A percentile compares a stretch with the other conserved stretches of the same genome.
Evolutionary conservation across 1,140 invertebrate genomes (phyloP).

Genomic region (Lamellibrachia luymesi): DNA sequence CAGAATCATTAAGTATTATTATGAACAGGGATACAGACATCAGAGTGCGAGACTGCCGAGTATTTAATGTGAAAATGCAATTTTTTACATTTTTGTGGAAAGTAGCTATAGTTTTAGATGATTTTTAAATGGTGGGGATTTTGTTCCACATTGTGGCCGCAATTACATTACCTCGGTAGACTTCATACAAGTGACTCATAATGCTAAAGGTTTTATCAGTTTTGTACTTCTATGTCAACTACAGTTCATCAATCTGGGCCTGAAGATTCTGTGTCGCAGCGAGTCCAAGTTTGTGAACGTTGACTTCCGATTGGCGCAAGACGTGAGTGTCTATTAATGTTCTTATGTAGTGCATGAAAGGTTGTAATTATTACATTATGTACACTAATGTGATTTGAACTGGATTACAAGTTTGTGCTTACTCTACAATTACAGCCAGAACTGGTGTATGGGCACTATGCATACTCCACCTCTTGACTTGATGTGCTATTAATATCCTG

Average conservation of each 20-base stretch:
- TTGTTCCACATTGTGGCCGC: neutral
- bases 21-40: too few species aligned
- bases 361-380: neutral
- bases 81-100: constrained; percentile 11
- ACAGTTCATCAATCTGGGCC: constrained; percentile 88
- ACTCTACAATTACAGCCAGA: neutral
- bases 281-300: constrained; percentile 80
- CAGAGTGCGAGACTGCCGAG: too few species aligned
- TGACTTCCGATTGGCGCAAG: constrained; percentile 70
- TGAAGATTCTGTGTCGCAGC: constrained; percentile 85
- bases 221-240: constrained; percentile 28
- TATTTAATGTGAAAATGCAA: neutral
- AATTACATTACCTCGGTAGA: neutral
- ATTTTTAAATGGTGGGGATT: neutral
- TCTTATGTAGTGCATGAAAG: neutral
- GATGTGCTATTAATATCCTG: neutral
- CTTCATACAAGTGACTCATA: neutral
- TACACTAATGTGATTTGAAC: neutral
- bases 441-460: neutral
- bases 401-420: neutral
- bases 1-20: too few species aligned
- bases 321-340: constrained; percentile 58
- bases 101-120: constrained; percentile 26
- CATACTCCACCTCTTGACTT: neutral
- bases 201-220: neutral